Percentiles rank a stretch among this genome's conserved stretches.
phyloP scores from a whole-genome alignment of 2,797 vertebrate genomes.

The Sebastes taczanowskii region DNA sequence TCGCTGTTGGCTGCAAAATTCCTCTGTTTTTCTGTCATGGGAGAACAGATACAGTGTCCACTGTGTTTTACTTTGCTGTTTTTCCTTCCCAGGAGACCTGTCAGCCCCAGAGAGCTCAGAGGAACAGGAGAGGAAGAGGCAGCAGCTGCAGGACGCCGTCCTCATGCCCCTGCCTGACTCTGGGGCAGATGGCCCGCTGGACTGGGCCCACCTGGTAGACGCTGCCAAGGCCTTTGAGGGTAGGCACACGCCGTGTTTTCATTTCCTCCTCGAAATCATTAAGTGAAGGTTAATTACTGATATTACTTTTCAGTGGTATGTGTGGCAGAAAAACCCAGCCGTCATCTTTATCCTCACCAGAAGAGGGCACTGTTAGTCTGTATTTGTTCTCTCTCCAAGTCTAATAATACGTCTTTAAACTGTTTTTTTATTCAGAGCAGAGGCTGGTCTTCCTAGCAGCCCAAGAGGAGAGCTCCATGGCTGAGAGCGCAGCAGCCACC shows the following conservation, averaged over 20 bases:
- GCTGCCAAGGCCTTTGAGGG: constrained; percentile 98
- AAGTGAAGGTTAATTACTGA: constrained; percentile 7
- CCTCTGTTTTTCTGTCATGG: background rate
- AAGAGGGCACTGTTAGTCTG: constrained; percentile 35
- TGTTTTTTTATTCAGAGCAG: constrained; percentile 84
- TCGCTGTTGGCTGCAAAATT: background rate
- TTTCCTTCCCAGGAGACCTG: constrained; percentile 86
- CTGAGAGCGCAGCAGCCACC: constrained; percentile 78
- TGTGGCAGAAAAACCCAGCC: background rate
- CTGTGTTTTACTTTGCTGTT: background rate
- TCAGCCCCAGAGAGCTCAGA: constrained; percentile 90
- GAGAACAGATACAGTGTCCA: background rate
- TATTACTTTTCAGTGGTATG: background rate
- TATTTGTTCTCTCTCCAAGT: background rate
- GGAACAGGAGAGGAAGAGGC: constrained; percentile 87
- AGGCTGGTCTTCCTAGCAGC: constrained; percentile 91
- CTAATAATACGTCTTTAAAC: constrained; percentile 1
- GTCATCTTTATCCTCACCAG: constrained; percentile 19
- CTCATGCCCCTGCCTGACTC: constrained; percentile 95
- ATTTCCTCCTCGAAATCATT: background rate
- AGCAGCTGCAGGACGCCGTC: constrained; percentile 89
- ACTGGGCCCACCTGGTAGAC: constrained; percentile 97
- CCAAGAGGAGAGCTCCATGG: constrained; percentile 88
- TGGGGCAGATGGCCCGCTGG: constrained; percentile 90
- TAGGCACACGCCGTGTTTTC: constrained; percentile 51